phyloP scores from a whole-genome alignment of 2,888 invertebrate species.

The Polyommatus iphigenia region DNA sequence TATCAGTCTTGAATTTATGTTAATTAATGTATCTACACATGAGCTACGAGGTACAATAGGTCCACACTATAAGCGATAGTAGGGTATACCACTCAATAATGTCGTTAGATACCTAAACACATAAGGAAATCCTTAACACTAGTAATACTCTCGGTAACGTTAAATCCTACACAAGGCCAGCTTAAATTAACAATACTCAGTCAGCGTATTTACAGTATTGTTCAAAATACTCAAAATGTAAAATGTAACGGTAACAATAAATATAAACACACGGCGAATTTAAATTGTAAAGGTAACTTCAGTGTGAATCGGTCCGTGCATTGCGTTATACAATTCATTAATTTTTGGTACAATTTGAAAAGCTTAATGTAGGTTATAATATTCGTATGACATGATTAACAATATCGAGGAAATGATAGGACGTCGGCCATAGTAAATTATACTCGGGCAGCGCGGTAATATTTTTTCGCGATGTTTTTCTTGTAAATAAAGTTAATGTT shows the following conservation, averaged over 20 bases:
- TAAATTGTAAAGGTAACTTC: conserved; percentile 17
- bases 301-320: background rate
- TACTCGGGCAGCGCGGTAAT: background rate
- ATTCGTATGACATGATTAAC: conserved; percentile 20
- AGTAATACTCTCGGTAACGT: conserved; percentile 19
- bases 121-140: conserved; percentile 12
- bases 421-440: conserved; percentile 29
- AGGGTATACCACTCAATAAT: conserved; percentile 7
- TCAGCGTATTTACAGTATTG: conserved; percentile 23
- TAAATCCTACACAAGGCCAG: conserved; percentile 8
- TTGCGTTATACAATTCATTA: conserved; percentile 13
- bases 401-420: conserved; percentile 21
- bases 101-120: conserved; percentile 15
- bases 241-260: conserved; percentile 14
- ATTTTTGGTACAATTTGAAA: conserved; percentile 28
- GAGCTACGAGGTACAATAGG: conserved; percentile 64
- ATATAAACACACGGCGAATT: conserved; percentile 27
- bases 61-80: background rate
- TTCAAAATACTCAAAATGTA: conserved; percentile 13
- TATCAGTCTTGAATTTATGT: conserved; percentile 52
- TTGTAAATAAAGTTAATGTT: conserved; percentile 6
- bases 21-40: conserved; percentile 50
- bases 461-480: conserved; percentile 7
- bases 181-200: conserved; percentile 23
- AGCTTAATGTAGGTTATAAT: conserved; percentile 20